Evolutionary conservation across 2,797 vertebrate species (phyloP), one percentile per base, ranked within the genome.

Genomic region (Notolepis coatsorum): DNA sequence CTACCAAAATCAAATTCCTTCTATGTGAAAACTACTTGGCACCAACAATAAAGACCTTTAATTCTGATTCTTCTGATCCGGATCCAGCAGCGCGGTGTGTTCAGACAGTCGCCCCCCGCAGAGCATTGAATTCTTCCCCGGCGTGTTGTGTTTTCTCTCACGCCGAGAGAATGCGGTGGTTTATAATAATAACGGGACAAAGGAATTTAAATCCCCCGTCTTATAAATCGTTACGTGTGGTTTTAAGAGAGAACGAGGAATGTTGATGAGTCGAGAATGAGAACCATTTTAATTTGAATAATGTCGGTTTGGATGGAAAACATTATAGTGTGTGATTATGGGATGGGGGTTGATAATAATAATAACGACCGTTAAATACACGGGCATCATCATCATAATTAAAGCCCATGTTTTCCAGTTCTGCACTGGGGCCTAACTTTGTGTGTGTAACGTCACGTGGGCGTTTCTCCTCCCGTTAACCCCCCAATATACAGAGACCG

Each of bases 121-220:
- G 57, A 23, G 17, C 3, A 58, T 61, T 53, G n/a, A n/a, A 10
- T 2, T 21, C 55, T 60, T 41, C 41, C 51, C 41, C 47, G 37
- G 6, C 7, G n/a, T 47, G 68, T 77, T n/a, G n/a, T 79, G 58
- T 77, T 74, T 65, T 73, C 74, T 30, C n/a, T 62, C 72, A 77
- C 75, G 71, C 43, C 0, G 55, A 0, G 35, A 56, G 72, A 84
- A 79, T 88, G 85, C 84, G 77, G 87, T 82, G 68, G 59, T 81
- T 84, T 62, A n/a, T n/a, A n/a, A n/a, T n/a, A n/a, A n/a, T 9
- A 65, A 23, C 46, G 37, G n/a, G 63, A 77, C 83, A 79, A 77
- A 82, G 73, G 75, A 2, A n/a, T n/a, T n/a, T n/a, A n/a, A n/a
- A n/a, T n/a, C n/a, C n/a, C n/a, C n/a, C n/a, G n/a, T n/a, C n/a